A percentile compares a stretch with the other conserved stretches of the same genome.
Conservation (phyloP, 2,113 vertebrate species). For the Piaya cayana region DNA sequence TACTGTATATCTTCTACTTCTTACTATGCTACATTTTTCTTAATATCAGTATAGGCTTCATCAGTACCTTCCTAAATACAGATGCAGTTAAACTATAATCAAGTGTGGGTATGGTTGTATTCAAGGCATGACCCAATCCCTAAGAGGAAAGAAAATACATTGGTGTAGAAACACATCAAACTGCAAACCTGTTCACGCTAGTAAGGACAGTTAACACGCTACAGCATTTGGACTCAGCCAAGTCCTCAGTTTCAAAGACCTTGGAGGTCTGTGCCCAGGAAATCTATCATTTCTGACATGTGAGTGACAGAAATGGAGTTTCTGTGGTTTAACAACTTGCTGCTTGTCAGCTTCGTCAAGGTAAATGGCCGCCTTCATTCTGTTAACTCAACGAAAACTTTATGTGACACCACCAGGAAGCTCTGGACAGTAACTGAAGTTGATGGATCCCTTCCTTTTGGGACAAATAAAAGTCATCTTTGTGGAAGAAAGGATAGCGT, state of each 20-base stretch:
- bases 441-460: not conserved
- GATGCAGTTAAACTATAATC: not conserved
- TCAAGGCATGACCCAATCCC: not conserved
- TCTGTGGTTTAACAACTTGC: not conserved
- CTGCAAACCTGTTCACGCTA: not conserved
- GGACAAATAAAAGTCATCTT: not conserved
- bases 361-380: not conserved
- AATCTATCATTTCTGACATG: conserved; percentile 37
- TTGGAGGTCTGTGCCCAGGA: not conserved
- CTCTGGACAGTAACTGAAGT: not conserved
- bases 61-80: not conserved
- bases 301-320: conserved; percentile 36
- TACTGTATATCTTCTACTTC: not conserved
- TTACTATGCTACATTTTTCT: not conserved
- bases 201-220: not conserved
- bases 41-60: not conserved
- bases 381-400: not conserved
- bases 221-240: not conserved
- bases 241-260: not conserved
- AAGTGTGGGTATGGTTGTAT: not conserved
- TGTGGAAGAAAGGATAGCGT: not conserved
- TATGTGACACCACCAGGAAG: not conserved
- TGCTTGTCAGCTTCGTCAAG: conserved; percentile 17
- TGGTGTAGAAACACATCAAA: not conserved
- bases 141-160: not conserved